Evolutionary conservation across 30 jellyfish, hydroid and myxozoan species (phyloP).

Genomic region (Morbakka virulenta): DNA sequence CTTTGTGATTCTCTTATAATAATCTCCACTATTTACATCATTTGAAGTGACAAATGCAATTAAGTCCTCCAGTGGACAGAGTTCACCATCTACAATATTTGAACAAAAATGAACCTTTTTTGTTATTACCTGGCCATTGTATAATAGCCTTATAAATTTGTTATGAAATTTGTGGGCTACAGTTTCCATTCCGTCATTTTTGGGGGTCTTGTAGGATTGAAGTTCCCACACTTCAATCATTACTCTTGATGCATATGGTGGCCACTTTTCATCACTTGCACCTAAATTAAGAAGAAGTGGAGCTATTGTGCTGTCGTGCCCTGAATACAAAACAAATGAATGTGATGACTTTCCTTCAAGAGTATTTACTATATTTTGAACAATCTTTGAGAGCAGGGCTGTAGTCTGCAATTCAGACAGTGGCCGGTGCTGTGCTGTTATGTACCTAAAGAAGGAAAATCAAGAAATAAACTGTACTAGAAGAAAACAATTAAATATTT

Average conservation of each 20-base stretch:
- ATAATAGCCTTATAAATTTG: slow-evolving; percentile 38
- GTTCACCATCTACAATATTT: slow-evolving; percentile 37
- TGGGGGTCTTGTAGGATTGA: not conserved
- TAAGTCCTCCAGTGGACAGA: slow-evolving; percentile 54
- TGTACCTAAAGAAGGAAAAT: not conserved
- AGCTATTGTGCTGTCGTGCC: slow-evolving; percentile 82
- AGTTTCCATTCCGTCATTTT: not conserved
- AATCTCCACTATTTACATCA: slow-evolving; percentile 33
- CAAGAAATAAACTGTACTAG: not conserved
- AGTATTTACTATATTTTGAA: slow-evolving; percentile 23
- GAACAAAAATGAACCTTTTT: slow-evolving; percentile 47
- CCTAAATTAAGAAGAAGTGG: slow-evolving; percentile 72
- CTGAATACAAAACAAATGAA: slow-evolving; percentile 69
- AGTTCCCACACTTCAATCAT: slow-evolving; percentile 78
- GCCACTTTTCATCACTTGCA: slow-evolving; percentile 81
- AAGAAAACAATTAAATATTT: no score
- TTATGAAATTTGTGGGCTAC: not conserved
- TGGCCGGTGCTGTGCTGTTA: slow-evolving; percentile 24
- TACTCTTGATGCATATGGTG: slow-evolving; percentile 96
- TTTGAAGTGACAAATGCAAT: slow-evolving; percentile 44
- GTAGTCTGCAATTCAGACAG: slow-evolving; percentile 81
- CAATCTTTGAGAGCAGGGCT: slow-evolving; percentile 71
- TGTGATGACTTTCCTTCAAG: not conserved
- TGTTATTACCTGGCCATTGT: slow-evolving; percentile 56
- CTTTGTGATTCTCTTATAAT: slow-evolving; percentile 45